These are phyloP conservation scores for Luscinia luscinia DNA, from an alignment of 2,797 vertebrate genomes.

Conservation along the genomic window DNA sequence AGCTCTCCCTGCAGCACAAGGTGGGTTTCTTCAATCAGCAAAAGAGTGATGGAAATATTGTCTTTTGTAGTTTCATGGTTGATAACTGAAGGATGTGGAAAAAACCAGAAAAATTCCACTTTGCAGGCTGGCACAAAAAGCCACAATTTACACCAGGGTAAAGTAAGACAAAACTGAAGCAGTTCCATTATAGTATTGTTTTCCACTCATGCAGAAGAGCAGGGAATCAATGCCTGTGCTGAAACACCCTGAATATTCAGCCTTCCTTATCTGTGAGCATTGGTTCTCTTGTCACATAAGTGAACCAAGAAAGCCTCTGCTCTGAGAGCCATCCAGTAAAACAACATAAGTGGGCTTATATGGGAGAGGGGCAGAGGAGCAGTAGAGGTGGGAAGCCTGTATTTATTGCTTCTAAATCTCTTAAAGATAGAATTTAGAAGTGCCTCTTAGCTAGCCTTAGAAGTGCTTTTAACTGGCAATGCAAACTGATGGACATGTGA, in stretches of 20 bases:
- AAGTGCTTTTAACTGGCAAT: neutral
- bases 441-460: neutral
- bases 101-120: neutral
- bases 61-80: neutral
- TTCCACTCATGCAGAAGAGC: neutral
- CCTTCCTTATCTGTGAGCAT: neutral
- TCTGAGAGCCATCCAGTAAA: neutral
- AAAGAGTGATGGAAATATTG: neutral
- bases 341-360: neutral
- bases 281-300: neutral
- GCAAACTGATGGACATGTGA: neutral
- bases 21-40: neutral
- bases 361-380: neutral
- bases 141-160: neutral
- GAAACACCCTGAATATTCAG: neutral
- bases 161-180: neutral
- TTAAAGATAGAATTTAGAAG: neutral
- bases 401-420: neutral
- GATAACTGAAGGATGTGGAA: neutral
- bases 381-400: neutral
- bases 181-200: neutral
- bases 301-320: neutral
- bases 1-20: neutral
- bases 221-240: neutral
- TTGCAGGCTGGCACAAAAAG: accelerated